Percentiles rank a stretch among this genome's conserved stretches.
These are phyloP conservation scores for Chymomyza amoena DNA, from an alignment of 2,888 invertebrate genomes.

Conservation along the genomic window DNA sequence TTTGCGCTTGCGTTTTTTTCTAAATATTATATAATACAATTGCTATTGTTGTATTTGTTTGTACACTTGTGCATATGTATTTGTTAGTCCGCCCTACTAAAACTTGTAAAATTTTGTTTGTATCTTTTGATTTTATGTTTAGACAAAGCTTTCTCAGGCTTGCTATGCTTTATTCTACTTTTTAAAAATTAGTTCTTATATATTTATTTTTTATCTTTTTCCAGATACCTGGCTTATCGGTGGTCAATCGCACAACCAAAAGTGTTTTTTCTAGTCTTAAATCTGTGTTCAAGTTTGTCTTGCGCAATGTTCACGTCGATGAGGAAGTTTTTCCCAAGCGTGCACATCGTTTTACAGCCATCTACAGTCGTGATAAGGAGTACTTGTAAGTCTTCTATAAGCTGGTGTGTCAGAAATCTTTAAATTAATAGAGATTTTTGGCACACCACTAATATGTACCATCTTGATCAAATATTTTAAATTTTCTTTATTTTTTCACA, in stretches of 20 bases:
- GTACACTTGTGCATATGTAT: not conserved
- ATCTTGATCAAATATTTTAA: too few relatives aligned
- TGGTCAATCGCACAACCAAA: constrained; percentile 81
- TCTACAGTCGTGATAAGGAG: constrained; percentile 94
- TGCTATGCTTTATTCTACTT: not conserved
- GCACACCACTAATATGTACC: too few relatives aligned
- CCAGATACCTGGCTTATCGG: constrained; percentile 81
- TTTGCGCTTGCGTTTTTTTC: not conserved
- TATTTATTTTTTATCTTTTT: constrained; percentile 14
- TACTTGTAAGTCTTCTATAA: constrained; percentile 86
- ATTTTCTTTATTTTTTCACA: constrained; percentile 67
- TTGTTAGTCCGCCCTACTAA: not conserved
- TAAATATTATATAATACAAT: not conserved
- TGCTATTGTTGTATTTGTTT: not conserved
- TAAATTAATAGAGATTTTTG: too few relatives aligned
- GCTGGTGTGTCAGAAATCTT: too few relatives aligned
- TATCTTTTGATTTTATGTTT: not conserved
- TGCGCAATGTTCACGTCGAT: constrained; percentile 82
- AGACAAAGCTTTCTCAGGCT: constrained; percentile 4
- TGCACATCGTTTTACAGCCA: constrained; percentile 90
- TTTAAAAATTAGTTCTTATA: not conserved
- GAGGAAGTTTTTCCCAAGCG: constrained; percentile 86
- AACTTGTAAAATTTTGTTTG: not conserved
- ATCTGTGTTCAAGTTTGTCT: constrained; percentile 67
- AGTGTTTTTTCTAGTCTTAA: constrained; percentile 74